Evolutionary conservation across 2,888 invertebrate genomes (phyloP).

Genomic region (Poecilobothrus nobilitatus): DNA sequence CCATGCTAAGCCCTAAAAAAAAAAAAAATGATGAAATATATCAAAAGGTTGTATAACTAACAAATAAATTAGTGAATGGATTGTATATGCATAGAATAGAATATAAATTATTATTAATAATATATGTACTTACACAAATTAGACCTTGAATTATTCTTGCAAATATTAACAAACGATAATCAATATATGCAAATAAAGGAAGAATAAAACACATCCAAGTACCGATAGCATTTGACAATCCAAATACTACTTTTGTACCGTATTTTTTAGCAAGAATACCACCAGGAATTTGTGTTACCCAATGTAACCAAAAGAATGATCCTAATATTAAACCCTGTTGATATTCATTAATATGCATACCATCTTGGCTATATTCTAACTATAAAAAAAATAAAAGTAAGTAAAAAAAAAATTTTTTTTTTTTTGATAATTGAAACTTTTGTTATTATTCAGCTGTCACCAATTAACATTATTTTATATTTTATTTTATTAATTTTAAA

Average conservation of each 20-base stretch:
- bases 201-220: slow-evolving; percentile 57
- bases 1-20: slow-evolving; percentile 55
- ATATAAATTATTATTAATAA: background rate
- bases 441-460: slow-evolving; percentile 8
- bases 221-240: slow-evolving; percentile 55
- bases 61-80: background rate
- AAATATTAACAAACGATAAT: slow-evolving; percentile 49
- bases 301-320: slow-evolving; percentile 66
- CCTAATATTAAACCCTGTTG: slow-evolving; percentile 56
- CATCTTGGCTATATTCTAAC: slow-evolving; percentile 32
- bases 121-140: slow-evolving; percentile 50
- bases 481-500: background rate
- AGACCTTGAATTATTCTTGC: slow-evolving; percentile 61
- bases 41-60: background rate
- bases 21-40: slow-evolving; percentile 26
- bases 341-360: slow-evolving; percentile 56
- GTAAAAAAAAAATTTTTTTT: background rate
- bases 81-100: too few relatives aligned
- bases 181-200: slow-evolving; percentile 54
- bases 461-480: too few relatives aligned
- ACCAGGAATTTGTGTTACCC: slow-evolving; percentile 63
- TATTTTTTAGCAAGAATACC: slow-evolving; percentile 58
- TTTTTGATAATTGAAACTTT: slow-evolving; percentile 5
- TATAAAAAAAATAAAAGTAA: slow-evolving; percentile 22
- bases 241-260: slow-evolving; percentile 64